Evolutionary conservation across 1,140 invertebrate genomes (phyloP), one percentile per base, ranked within the genome.

Genomic region (Portunus trituberculatus): DNA sequence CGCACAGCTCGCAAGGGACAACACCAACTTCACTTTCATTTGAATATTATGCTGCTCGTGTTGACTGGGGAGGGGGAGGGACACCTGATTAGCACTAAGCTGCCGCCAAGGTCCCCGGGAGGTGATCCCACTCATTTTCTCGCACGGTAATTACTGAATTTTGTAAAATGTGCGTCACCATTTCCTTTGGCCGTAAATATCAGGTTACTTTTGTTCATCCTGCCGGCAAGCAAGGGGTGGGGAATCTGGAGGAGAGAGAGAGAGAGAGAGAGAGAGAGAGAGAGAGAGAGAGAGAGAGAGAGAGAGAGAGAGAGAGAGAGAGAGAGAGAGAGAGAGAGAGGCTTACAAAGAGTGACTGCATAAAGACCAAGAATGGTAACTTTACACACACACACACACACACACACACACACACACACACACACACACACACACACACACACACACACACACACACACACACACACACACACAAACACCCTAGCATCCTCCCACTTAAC

Each of bases 31-130:
- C 39, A 86, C 92, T 48, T 86, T 84, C 82, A 82, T 87, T 86
- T 84, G 92, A 82, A 86, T 93, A 83, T 93, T 93, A 93, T 86
- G 92, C 82, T 91, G 89, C 67, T 76, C 48, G n/a, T 29, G n/a
- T 48, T 91, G 89, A 59, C 25, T 28, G 10, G 25, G 91, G 59
- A 32, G 76, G 91, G 16, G 14, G 91, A 91, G 91, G 67, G 91
- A n/a, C 29, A 52, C 28, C 20, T 82, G 76, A 89, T 39, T 89
- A 48, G 87, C 87, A 89, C 39, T 89, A 89, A 89, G 39, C 39
- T 45, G 39, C 32, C 87, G 46, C 10, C 7, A 46, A 46, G 87
- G 31, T 48, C 87, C 87, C 87, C 8, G 16, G 45, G 39, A 46
- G 87, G 87, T 45, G 87, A 89, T 46, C 25, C 39, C 87, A 76